Conservation (phyloP, 2,113 vertebrate genomes). For the Periophthalmus modestus region DNA sequence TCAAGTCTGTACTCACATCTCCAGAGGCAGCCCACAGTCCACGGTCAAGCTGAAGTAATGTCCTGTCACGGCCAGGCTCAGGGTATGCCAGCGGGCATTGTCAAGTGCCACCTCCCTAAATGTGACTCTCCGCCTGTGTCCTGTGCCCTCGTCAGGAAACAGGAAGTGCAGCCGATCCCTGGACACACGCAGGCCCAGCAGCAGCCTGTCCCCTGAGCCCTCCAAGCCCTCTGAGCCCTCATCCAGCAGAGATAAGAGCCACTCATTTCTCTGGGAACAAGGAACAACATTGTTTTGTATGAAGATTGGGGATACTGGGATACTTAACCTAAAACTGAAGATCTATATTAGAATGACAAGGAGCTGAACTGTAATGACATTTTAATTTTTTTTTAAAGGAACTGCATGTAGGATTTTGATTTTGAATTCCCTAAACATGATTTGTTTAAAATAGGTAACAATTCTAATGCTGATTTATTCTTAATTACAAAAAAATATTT, state of each 20-base stretch:
- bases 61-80: slow-evolving; percentile 84
- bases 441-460: too few relatives aligned
- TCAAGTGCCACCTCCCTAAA: slow-evolving; percentile 79
- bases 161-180: slow-evolving; percentile 83
- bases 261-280: slow-evolving; percentile 84
- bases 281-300: neutral
- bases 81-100: slow-evolving; percentile 87
- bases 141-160: slow-evolving; percentile 35
- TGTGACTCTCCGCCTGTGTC: slow-evolving; percentile 73
- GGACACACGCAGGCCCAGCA: slow-evolving; percentile 84
- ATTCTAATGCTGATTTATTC: too few relatives aligned
- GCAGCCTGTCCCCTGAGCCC: slow-evolving; percentile 58
- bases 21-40: slow-evolving; percentile 85
- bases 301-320: too few relatives aligned
- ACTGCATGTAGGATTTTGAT: too few relatives aligned
- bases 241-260: slow-evolving; percentile 83
- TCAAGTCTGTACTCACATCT: slow-evolving; percentile 78
- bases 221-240: slow-evolving; percentile 75
- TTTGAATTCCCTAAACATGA: too few relatives aligned
- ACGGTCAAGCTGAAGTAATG: slow-evolving; percentile 80
- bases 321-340: too few relatives aligned
- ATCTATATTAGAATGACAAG: too few relatives aligned
- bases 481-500: too few relatives aligned
- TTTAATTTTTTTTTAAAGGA: too few relatives aligned
- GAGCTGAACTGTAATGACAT: too few relatives aligned